A percentile compares a stretch with the other conserved stretches of the same genome.
phyloP scores from a whole-genome alignment of 2,888 invertebrate species.

The Silvanus unidentatus region DNA sequence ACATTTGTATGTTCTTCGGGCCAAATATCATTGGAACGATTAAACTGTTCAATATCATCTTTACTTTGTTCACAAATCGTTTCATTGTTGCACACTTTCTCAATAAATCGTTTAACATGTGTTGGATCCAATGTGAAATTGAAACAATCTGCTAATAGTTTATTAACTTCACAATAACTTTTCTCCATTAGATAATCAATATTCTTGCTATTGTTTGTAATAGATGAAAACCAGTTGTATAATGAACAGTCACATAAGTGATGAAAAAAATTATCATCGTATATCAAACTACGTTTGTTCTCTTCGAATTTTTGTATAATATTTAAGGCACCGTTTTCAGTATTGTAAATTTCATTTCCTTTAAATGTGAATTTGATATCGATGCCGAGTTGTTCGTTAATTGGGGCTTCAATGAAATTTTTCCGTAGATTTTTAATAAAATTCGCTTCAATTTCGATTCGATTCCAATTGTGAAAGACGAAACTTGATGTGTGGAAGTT shows the following conservation, averaged over 20 bases:
- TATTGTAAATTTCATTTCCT: slow-evolving; percentile 53
- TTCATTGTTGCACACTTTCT: slow-evolving; percentile 54
- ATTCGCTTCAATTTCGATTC: slow-evolving; percentile 58
- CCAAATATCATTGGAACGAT: slow-evolving; percentile 37
- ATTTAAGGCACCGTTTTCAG: slow-evolving; percentile 51
- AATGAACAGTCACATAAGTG: slow-evolving; percentile 60
- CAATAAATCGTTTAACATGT: slow-evolving; percentile 56
- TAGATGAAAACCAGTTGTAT: slow-evolving; percentile 52
- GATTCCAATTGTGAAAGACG: slow-evolving; percentile 60
- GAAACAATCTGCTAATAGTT: slow-evolving; percentile 58
- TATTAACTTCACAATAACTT: slow-evolving; percentile 58
- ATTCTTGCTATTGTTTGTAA: slow-evolving; percentile 45
- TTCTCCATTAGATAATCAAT: slow-evolving; percentile 49
- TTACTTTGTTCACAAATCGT: slow-evolving; percentile 54
- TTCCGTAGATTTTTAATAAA: slow-evolving; percentile 53
- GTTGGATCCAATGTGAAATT: slow-evolving; percentile 60
- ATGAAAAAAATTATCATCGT: slow-evolving; percentile 59
- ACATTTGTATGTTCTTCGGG: slow-evolving; percentile 25
- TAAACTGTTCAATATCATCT: slow-evolving; percentile 39
- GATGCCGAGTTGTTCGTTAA: slow-evolving; percentile 16
- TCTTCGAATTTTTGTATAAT: slow-evolving; percentile 52
- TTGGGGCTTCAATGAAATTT: slow-evolving; percentile 42
- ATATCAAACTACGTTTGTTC: slow-evolving; percentile 45
- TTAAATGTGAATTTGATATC: slow-evolving; percentile 48
- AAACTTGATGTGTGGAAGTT: slow-evolving; percentile 56